Conservation (phyloP, 2,888 invertebrate species). For the Leucoptera coffeella region DNA sequence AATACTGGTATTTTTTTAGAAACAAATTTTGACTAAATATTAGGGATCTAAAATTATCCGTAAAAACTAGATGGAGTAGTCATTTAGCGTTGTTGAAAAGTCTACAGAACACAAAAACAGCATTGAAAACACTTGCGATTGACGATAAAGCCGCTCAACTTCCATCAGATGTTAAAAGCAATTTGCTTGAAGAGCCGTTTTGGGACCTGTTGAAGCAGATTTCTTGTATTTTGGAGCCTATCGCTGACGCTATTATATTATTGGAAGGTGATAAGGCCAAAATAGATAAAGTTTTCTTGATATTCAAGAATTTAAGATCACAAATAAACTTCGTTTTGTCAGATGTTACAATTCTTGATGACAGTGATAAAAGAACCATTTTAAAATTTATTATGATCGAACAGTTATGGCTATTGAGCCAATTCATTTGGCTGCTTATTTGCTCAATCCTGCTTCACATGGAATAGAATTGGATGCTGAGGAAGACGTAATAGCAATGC, state of each 20-base stretch:
- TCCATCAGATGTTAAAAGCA: not conserved
- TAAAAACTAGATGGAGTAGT: too few relatives aligned
- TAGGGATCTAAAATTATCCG: too few relatives aligned
- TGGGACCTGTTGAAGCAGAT: not conserved
- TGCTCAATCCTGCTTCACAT: not conserved
- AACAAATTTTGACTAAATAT: too few relatives aligned
- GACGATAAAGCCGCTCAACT: not conserved
- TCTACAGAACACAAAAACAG: not conserved
- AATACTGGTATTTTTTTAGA: too few relatives aligned
- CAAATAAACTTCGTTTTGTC: not conserved
- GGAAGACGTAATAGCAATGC: not conserved
- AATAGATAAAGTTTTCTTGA: not conserved
- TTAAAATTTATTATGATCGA: too few relatives aligned
- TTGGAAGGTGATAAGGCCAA: not conserved
- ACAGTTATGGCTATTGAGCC: too few relatives aligned
- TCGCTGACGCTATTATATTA: not conserved
- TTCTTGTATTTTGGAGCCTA: not conserved
- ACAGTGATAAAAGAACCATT: not conserved
- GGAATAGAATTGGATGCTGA: not conserved
- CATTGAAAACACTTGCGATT: not conserved
- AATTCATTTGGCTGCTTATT: not conserved
- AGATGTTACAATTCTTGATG: not conserved
- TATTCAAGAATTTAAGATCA: not conserved
- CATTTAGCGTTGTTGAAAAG: too few relatives aligned
- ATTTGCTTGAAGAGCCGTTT: not conserved